These are phyloP conservation scores for Cossypha niveicapilla DNA, from an alignment of 2,797 vertebrate genomes.

Conservation along the genomic window DNA sequence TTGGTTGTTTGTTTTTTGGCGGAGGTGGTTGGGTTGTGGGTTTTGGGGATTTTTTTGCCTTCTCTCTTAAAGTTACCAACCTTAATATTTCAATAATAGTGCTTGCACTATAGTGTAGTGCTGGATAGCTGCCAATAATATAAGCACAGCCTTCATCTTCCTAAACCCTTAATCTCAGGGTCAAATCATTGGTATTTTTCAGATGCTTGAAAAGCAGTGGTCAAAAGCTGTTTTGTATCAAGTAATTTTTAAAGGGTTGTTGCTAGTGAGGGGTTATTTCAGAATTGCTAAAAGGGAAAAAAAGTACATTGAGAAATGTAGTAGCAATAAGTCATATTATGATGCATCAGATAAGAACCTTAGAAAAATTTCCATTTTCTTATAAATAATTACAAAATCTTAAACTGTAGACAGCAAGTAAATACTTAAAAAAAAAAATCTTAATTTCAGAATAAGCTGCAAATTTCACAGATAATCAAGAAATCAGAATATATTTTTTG, in stretches of 20 bases:
- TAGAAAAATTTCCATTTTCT: background rate
- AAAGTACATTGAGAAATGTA: background rate
- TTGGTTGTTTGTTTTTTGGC: background rate
- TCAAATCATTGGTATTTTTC: slow-evolving; percentile 20
- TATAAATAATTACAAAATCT: background rate
- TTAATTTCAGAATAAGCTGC: background rate
- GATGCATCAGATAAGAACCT: background rate
- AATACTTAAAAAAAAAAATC: background rate
- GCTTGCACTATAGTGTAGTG: background rate
- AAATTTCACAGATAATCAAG: background rate
- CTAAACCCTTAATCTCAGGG: background rate
- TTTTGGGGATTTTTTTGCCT: background rate
- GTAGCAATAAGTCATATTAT: background rate
- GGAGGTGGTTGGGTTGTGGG: background rate
- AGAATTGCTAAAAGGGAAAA: background rate
- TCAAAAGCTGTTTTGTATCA: background rate
- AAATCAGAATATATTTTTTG: background rate
- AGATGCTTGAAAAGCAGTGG: background rate
- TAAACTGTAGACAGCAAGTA: background rate
- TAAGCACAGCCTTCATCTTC: background rate
- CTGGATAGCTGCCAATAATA: background rate
- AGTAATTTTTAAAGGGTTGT: background rate
- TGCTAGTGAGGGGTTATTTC: background rate
- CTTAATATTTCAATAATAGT: background rate
- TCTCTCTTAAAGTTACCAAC: background rate